phyloP scores from a whole-genome alignment of 2,888 invertebrate genomes.

The Chloromyia formosa region DNA sequence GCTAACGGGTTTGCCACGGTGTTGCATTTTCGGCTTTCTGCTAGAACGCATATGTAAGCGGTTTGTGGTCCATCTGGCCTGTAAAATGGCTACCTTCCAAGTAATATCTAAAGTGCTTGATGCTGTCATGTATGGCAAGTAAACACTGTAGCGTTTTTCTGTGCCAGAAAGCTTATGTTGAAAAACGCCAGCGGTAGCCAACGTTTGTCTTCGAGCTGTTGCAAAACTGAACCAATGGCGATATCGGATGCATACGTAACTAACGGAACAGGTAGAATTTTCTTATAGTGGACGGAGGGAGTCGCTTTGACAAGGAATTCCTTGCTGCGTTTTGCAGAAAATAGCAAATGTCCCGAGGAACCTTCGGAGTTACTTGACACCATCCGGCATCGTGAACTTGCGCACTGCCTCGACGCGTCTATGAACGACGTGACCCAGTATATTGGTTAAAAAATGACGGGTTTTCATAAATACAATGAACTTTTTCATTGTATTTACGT shows the following conservation, averaged over 20 bases:
- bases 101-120: constrained; percentile 8
- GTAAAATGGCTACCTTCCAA: background rate
- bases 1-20: background rate
- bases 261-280: background rate
- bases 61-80: constrained; percentile 2
- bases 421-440: no score
- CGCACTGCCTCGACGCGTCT: background rate
- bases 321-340: background rate
- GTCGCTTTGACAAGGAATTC: background rate
- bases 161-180: background rate
- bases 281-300: background rate
- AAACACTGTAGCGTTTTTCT: background rate
- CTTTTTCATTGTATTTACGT: no score
- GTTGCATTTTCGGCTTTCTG: background rate
- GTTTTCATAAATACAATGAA: no score
- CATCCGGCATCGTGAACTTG: background rate
- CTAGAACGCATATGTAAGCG: background rate
- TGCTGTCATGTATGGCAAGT: background rate
- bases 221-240: background rate
- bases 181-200: background rate
- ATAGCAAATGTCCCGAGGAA: background rate
- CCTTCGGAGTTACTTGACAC: background rate
- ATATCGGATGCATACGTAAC: background rate
- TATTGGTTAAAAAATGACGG: no score
- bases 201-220: no score